Base-by-base conservation (phyloP, 2,888 invertebrate genomes). In the Parthenolecanium corni region DNA sequence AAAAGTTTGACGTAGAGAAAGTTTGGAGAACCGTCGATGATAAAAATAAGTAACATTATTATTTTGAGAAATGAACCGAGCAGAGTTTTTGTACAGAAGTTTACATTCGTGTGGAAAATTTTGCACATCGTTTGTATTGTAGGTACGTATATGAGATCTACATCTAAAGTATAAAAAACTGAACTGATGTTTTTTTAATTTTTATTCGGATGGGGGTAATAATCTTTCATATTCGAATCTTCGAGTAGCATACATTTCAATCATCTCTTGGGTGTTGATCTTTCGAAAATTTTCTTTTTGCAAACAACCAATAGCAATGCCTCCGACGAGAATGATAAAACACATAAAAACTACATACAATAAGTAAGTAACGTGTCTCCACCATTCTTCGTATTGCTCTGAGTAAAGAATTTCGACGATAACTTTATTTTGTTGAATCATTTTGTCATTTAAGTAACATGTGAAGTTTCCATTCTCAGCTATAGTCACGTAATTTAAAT, bases 341-440 rank as follows among this genome's bases (percentile, higher is more conserved):
- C 56, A 56, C 12, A 46, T 5, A 1, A 56, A 24, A 23, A 56
- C 42, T 18, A 56, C 42, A 18, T 46, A 56, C 18, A 9, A 9
- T 14, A 56, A n/a, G 12, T 56, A 56, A 4, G 24, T 56, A n/a
- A 46, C 11, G 46, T 56, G 56, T 20, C 56, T 56, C 46, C 44
- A 24, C 56, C 56, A 56, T 9, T 20, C 23, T 6, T 40, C 44
- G 18, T 56, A 25, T 14, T 46, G 42, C 24, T 44, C 25, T 6
- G 25, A 56, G 14, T 24, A 46, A 11, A 16, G 20, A 24, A 42
- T 24, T 4, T n/a, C 2, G 12, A 56, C 46, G 3, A 24, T 25
- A 18, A 56, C 24, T 24, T 25, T 56, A 25, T 25, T 42, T 16
- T 56, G 16, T 21, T 16, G 40, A 3, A 24, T 16, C 24, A 44